Base-by-base conservation (phyloP, 2,888 invertebrate genomes). In the Cataglyphis albicans region DNA sequence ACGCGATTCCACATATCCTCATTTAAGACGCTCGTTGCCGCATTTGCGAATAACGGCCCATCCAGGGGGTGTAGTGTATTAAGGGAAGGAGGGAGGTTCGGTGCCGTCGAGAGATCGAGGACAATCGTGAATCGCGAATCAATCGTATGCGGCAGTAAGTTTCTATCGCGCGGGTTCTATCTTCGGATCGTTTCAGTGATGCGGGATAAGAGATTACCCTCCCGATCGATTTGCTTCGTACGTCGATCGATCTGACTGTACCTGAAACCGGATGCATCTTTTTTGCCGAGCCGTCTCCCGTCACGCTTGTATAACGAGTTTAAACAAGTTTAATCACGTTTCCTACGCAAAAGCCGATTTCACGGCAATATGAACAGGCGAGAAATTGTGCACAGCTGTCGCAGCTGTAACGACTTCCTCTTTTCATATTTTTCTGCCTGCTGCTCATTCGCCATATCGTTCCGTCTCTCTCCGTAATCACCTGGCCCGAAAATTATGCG, bases 31-130 rank as follows among this genome's bases (percentile, higher is more conserved):
- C 15, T 57, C 29, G 35, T 65, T 21, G 48, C 74, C 63, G 21
- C 32, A n/a, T 5, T 57, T 3, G 21, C 35, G 70, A 59, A 15
- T 80, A 80, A 80, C 78, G 78, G 78, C 25, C 18, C 32, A 44
- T 68, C 21, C 59, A 73, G 73, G 75, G 84, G 87, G 7, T 68
- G 44, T 32, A 38, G 67, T 25, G 7, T 21, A 25, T 68, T 59
- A 59, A 70, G 32, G 5, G 0, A 4, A 3, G 10, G 25, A 21
- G 2, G 10, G 35, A 48, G 65, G 82, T 59, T 81, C 81, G 84
- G 84, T 90, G 86, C 88, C 89, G 90, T 64, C 85, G 84, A 67
- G 41, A 81, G 89, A 88, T 88, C 87, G 78, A 87, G 86, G 81
- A 70, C 85, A 84, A 64, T 65, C 81, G 52, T 85, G 88, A 86